Conservation (phyloP, 2,888 invertebrate genomes). For the Rotaria socialis region DNA sequence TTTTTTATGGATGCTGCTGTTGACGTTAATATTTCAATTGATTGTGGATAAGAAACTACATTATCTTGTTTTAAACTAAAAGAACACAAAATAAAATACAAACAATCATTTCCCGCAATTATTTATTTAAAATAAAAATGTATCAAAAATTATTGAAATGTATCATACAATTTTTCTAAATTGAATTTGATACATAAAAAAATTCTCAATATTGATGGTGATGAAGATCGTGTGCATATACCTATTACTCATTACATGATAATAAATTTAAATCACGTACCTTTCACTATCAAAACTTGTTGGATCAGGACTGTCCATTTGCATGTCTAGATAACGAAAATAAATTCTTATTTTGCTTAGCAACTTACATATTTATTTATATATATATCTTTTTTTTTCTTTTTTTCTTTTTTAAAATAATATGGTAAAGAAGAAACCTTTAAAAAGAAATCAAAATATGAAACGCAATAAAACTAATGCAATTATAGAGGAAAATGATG, state of each 20-base stretch:
- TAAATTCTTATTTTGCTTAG: too few species aligned
- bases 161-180: too few species aligned
- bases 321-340: background rate
- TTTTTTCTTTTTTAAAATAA: background rate
- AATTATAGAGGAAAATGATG: too few species aligned
- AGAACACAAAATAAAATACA: background rate
- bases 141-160: too few species aligned
- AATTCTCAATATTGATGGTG: background rate
- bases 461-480: too few species aligned
- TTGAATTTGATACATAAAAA: background rate
- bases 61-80: background rate
- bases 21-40: background rate
- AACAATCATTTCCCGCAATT: background rate
- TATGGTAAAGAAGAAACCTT: background rate
- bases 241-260: too few species aligned
- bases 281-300: background rate
- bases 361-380: too few species aligned
- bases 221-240: too few species aligned
- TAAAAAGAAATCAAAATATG: background rate
- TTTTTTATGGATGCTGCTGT: background rate
- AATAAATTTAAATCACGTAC: background rate
- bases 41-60: background rate
- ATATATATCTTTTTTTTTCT: background rate
- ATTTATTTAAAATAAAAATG: too few species aligned
- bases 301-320: constrained; percentile 13